Conservation (phyloP, 2,888 invertebrate genomes). For the Seira musarum region DNA sequence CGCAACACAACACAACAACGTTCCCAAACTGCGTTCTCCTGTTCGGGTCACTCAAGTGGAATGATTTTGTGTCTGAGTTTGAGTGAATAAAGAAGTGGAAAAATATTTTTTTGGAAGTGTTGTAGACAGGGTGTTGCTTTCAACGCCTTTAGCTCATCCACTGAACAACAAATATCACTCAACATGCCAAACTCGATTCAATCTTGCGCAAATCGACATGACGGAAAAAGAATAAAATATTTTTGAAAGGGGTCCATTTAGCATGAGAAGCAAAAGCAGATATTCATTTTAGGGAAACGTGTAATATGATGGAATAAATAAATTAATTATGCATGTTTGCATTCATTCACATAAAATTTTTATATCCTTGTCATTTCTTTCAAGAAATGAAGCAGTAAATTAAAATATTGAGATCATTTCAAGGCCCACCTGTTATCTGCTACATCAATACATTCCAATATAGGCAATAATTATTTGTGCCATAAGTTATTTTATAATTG, state of each 20-base stretch:
- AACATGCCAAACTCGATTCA: conserved; percentile 49
- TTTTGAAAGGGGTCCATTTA: no score
- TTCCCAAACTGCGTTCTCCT: no score
- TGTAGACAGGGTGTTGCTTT: conserved; percentile 67
- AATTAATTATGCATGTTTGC: conserved; percentile 41
- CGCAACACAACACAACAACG: no score
- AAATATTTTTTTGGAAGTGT: conserved; percentile 8
- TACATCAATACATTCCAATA: no score
- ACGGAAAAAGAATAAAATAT: no score
- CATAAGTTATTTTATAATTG: no score
- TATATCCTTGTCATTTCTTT: conserved; percentile 22
- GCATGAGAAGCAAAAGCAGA: no score
- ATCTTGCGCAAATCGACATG: conserved; percentile 18
- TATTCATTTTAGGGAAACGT: not conserved
- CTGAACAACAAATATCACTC: conserved; percentile 54
- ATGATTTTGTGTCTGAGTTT: no score
- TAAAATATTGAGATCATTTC: not conserved
- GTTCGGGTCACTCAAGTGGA: no score
- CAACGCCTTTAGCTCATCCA: conserved; percentile 62
- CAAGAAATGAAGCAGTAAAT: conserved; percentile 31
- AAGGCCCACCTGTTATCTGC: no score
- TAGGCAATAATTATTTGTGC: no score
- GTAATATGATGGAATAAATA: conserved; percentile 41
- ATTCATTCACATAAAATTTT: not conserved
- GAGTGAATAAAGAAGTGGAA: not conserved